phyloP scores from a whole-genome alignment of 2,888 invertebrate species.

The Fissipunctia ypsillon region DNA sequence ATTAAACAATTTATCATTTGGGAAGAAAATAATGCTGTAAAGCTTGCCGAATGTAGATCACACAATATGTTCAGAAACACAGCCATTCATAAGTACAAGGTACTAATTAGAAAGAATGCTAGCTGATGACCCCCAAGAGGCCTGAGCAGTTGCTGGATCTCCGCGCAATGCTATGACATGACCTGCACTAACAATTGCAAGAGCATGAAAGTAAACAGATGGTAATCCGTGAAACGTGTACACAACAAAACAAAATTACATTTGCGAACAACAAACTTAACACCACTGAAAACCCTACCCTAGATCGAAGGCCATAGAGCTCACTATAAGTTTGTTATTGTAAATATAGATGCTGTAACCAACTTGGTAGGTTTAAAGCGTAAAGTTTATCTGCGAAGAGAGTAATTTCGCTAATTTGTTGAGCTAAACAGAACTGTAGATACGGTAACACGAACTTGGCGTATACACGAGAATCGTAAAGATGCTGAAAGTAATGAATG shows the following conservation, averaged over 20 bases:
- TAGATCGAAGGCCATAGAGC: conserved; percentile 30
- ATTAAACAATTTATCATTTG: neutral
- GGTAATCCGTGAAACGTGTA: conserved; percentile 72
- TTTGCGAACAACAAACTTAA: conserved; percentile 25
- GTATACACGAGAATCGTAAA: conserved; percentile 56
- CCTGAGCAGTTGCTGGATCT: conserved; percentile 8
- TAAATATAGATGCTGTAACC: conserved; percentile 11
- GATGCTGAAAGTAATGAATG: conserved; percentile 60
- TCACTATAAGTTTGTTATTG: conserved; percentile 9
- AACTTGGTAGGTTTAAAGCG: conserved; percentile 55
- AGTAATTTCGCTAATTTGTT: conserved; percentile 73
- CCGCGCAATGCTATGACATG: conserved; percentile 59
- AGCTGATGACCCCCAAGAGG: conserved; percentile 38
- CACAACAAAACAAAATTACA: conserved; percentile 44
- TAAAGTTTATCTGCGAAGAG: conserved; percentile 67
- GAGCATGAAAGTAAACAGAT: conserved; percentile 69
- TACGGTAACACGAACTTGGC: conserved; percentile 55
- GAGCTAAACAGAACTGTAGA: conserved; percentile 61
- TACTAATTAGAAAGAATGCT: conserved; percentile 42
- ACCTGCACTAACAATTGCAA: conserved; percentile 69
- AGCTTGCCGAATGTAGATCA: neutral
- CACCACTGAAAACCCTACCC: conserved; percentile 33
- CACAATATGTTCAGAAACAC: conserved; percentile 1
- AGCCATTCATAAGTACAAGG: conserved; percentile 18
- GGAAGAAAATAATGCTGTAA: neutral